A percentile compares a stretch with the other conserved stretches of the same genome.
phyloP scores from a whole-genome alignment of 2,797 vertebrate genomes.

The Squalus acanthias region DNA sequence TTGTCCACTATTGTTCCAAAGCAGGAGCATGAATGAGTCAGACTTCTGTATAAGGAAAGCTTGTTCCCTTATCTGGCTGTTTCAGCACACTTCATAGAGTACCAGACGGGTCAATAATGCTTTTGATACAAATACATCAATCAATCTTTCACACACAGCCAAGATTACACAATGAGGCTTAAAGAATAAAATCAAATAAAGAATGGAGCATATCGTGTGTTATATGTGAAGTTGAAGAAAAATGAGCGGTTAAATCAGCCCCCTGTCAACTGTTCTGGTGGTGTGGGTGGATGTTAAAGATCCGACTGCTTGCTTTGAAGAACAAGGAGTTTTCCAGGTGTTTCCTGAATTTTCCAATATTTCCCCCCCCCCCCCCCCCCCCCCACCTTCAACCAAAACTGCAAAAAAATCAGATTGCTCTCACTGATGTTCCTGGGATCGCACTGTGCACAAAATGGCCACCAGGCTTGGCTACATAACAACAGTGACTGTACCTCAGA shows the following conservation, averaged over 20 bases:
- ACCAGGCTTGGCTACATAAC: neutral
- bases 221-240: neutral
- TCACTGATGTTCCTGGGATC: neutral
- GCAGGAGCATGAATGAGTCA: neutral
- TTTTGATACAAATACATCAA: neutral
- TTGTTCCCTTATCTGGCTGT: constrained; percentile 28
- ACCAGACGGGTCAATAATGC: neutral
- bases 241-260: neutral
- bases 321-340: neutral
- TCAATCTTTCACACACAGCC: constrained; percentile 11
- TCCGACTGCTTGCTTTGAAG: neutral
- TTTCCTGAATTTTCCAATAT: neutral
- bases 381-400: neutral
- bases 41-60: neutral
- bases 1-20: neutral
- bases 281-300: neutral
- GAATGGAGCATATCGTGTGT: neutral
- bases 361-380: neutral
- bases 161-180: neutral
- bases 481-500: neutral
- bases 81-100: constrained; percentile 22
- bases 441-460: neutral
- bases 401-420: too few relatives aligned
- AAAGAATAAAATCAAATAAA: neutral
- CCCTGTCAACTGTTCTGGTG: neutral